These are phyloP conservation scores for Sylvia atricapilla DNA, from an alignment of 2,113 vertebrate species.

Conservation along the genomic window DNA sequence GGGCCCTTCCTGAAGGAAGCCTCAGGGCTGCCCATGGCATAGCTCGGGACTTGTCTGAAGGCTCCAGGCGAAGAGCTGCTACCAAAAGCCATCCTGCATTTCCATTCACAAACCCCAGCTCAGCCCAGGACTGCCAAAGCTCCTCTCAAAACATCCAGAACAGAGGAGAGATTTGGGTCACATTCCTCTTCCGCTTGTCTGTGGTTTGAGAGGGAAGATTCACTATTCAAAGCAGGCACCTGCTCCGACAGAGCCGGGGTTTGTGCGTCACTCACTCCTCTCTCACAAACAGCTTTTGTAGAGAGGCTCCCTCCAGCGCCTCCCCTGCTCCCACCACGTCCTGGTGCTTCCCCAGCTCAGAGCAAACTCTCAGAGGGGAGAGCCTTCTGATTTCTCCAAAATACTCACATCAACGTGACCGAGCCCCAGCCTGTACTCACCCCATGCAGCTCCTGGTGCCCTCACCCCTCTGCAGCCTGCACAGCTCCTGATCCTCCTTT, in stretches of 20 bases:
- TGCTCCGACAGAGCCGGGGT: constrained; percentile 20
- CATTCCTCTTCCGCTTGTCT: constrained; percentile 12
- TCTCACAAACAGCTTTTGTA: constrained; percentile 24
- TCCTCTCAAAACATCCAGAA: not conserved
- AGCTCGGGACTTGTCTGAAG: not conserved
- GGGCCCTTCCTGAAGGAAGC: not conserved
- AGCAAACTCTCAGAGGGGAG: not conserved
- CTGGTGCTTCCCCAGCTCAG: not conserved
- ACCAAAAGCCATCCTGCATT: not conserved
- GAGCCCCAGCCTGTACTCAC: not conserved
- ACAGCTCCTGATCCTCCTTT: not conserved
- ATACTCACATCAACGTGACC: not conserved
- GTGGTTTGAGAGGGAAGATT: not conserved
- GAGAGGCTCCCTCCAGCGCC: not conserved
- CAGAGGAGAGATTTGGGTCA: constrained; percentile 16
- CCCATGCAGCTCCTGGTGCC: not conserved
- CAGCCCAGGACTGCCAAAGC: not conserved
- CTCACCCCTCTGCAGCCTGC: not conserved
- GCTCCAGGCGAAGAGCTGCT: not conserved
- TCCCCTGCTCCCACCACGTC: constrained; percentile 8
- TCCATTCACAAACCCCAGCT: not conserved
- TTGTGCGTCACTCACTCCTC: not conserved
- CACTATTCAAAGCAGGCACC: constrained; percentile 22
- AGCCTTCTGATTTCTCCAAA: not conserved
- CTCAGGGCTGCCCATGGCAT: rapidly evolving